A percentile compares a stretch with the other conserved stretches of the same genome.
Conservation (phyloP, 2,888 invertebrate genomes). For the Melanostoma mellinum region DNA sequence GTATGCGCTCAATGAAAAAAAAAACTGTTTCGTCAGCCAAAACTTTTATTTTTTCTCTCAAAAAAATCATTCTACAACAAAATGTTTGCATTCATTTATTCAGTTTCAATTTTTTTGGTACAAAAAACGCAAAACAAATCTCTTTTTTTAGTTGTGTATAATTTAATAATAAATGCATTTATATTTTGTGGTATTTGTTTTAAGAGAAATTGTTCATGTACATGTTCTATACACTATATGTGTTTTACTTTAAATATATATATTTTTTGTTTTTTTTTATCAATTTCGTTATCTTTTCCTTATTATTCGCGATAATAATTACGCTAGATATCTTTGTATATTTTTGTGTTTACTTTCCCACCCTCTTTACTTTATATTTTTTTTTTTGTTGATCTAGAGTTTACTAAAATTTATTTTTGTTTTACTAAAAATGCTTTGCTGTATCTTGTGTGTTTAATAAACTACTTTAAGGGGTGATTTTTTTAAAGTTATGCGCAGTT, state of each 20-base stretch:
- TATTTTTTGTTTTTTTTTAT: slow-evolving; percentile 5
- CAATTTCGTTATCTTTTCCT: slow-evolving; percentile 32
- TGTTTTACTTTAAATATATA: slow-evolving; percentile 54
- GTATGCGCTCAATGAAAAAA: neutral
- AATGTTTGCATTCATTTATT: slow-evolving; percentile 69
- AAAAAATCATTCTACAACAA: slow-evolving; percentile 72
- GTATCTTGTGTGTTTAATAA: slow-evolving; percentile 38
- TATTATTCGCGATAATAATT: slow-evolving; percentile 59
- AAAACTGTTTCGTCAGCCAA: neutral
- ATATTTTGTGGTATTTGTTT: slow-evolving; percentile 73
- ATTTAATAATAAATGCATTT: slow-evolving; percentile 72
- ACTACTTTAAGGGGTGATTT: slow-evolving; percentile 37
- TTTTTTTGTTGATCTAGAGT: slow-evolving; percentile 45
- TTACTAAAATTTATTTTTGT: slow-evolving; percentile 21
- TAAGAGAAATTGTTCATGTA: slow-evolving; percentile 66
- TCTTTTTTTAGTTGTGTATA: slow-evolving; percentile 57
- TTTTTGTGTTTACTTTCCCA: slow-evolving; percentile 29
- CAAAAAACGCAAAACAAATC: slow-evolving; percentile 74
- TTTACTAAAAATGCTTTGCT: slow-evolving; percentile 42
- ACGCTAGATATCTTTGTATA: slow-evolving; percentile 71
- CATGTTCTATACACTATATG: slow-evolving; percentile 56
- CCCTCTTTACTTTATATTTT: slow-evolving; percentile 43
- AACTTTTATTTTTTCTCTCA: slow-evolving; percentile 19
- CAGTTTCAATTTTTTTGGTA: slow-evolving; percentile 73
- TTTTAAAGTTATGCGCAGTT: slow-evolving; percentile 45